phyloP scores from a whole-genome alignment of 2,113 vertebrate genomes.

The Pterophyllum scalare region DNA sequence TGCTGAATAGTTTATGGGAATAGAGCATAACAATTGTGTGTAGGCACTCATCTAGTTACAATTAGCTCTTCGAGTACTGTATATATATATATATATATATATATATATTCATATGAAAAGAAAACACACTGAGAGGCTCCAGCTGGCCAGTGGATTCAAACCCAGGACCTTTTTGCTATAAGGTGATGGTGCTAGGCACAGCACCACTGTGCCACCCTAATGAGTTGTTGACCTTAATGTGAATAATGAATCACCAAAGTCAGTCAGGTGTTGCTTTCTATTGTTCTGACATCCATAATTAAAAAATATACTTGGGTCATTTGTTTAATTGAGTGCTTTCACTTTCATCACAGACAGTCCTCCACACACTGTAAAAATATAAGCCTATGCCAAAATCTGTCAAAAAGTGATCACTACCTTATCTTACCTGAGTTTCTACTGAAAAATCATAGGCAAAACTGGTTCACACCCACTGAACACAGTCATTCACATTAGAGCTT shows the following conservation, averaged over 20 bases:
- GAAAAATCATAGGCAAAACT: not conserved
- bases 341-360: too few species aligned
- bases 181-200: not conserved
- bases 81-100: too few species aligned
- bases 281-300: not conserved
- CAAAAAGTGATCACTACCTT: too few species aligned
- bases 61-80: not conserved
- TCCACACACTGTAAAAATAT: not conserved
- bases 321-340: constrained; percentile 8
- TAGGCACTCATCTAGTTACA: not conserved
- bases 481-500: not conserved
- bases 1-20: not conserved
- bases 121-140: too few species aligned
- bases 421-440: not conserved
- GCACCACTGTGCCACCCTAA: not conserved
- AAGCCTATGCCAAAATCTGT: not conserved
- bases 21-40: not conserved
- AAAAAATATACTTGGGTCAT: not conserved
- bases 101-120: too few species aligned
- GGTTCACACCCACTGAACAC: not conserved
- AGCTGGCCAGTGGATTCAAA: not conserved
- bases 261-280: not conserved
- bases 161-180: not conserved
- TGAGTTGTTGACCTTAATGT: not conserved
- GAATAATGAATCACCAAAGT: not conserved